Conservation (phyloP, 2,888 invertebrate genomes). For the Cephus pygmeus region DNA sequence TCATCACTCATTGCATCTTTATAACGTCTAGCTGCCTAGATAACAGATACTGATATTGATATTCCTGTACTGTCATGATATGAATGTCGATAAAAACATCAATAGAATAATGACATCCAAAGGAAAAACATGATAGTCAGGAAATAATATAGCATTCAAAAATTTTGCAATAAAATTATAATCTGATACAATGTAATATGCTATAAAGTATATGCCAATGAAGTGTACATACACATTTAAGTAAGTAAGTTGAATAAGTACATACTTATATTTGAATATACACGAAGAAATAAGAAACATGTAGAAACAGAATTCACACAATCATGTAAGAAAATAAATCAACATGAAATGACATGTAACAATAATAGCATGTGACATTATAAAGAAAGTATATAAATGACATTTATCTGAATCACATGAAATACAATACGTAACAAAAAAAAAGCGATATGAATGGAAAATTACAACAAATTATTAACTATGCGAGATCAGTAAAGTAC, state of each 20-base stretch:
- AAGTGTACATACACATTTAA: too few relatives aligned
- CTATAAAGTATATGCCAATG: too few relatives aligned
- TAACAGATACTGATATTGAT: constrained; percentile 6
- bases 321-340: too few relatives aligned
- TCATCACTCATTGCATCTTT: constrained; percentile 67
- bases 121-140: constrained; percentile 1
- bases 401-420: too few relatives aligned
- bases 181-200: not conserved
- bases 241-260: not conserved
- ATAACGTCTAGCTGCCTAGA: constrained; percentile 49
- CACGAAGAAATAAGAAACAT: not conserved
- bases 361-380: too few relatives aligned
- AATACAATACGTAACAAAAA: too few relatives aligned
- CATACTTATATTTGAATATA: not conserved
- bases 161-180: not conserved
- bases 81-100: too few relatives aligned
- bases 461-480: too few relatives aligned
- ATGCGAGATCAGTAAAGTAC: too few relatives aligned
- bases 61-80: not conserved
- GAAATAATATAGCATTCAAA: not conserved
- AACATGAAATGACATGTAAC: too few relatives aligned
- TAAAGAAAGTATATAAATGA: too few relatives aligned
- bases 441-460: too few relatives aligned
- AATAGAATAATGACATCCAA: not conserved
- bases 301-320: not conserved